A percentile compares a stretch with the other conserved stretches of the same genome.
Conservation (phyloP, 2,888 invertebrate species). For the Scelioninae gen. 2 region DNA sequence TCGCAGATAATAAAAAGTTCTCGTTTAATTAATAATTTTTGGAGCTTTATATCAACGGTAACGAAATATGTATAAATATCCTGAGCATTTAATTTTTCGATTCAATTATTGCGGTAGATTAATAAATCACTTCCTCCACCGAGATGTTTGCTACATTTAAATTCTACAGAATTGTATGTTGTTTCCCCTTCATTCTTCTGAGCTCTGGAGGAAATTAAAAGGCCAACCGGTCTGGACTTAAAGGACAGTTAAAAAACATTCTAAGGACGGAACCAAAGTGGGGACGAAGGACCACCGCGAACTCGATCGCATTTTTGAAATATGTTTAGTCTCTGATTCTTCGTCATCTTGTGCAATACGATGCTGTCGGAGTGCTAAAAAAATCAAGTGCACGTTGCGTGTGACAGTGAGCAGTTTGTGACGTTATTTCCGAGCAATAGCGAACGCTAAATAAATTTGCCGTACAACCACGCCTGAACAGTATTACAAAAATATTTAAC, state of each 20-base stretch:
- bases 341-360: constrained; percentile 62
- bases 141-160: too few relatives aligned
- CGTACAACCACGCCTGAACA: constrained; percentile 7
- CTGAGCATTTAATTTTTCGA: too few relatives aligned
- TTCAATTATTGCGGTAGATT: too few relatives aligned
- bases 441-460: background rate
- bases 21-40: too few relatives aligned
- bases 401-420: constrained; percentile 45
- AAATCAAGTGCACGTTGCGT: constrained; percentile 36
- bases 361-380: constrained; percentile 35
- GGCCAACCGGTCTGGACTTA: constrained; percentile 62
- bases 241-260: constrained; percentile 58
- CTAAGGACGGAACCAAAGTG: constrained; percentile 13
- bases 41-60: too few relatives aligned
- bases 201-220: constrained; percentile 48
- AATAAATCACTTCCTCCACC: too few relatives aligned
- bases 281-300: constrained; percentile 54
- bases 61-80: too few relatives aligned
- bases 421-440: constrained; percentile 34
- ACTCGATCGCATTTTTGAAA: constrained; percentile 50
- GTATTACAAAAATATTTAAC: constrained; percentile 13
- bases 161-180: too few relatives aligned
- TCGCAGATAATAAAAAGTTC: too few relatives aligned
- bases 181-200: constrained; percentile 32
- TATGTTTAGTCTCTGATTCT: constrained; percentile 63